phyloP scores from a whole-genome alignment of 92 coral and sea anemone species.

The Epizoanthus rinbou region DNA sequence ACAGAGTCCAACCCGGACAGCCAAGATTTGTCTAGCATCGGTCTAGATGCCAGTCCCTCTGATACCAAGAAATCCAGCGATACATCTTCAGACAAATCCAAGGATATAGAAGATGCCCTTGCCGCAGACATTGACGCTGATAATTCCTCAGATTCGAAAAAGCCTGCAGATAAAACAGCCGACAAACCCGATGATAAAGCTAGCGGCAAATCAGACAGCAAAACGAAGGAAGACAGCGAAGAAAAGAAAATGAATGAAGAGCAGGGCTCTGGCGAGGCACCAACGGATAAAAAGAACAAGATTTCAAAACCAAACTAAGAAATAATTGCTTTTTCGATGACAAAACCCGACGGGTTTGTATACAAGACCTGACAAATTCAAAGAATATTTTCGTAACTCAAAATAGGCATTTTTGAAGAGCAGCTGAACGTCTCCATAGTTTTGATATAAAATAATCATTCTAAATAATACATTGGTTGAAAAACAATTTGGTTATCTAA shows the following conservation, averaged over 20 bases:
- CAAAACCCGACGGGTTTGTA: slow-evolving; percentile 19
- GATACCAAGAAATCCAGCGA: neutral
- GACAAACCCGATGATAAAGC: slow-evolving; percentile 16
- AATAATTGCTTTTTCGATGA: neutral
- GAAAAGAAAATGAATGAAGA: slow-evolving; percentile 32
- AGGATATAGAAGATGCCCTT: neutral
- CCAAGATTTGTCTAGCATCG: slow-evolving; percentile 35
- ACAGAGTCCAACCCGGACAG: slow-evolving; percentile 9
- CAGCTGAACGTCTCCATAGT: neutral
- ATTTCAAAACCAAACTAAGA: neutral
- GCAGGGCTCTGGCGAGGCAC: slow-evolving; percentile 13
- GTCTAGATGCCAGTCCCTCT: neutral
- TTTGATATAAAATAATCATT: slow-evolving; percentile 15
- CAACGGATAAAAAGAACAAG: neutral
- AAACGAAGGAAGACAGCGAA: slow-evolving; percentile 9
- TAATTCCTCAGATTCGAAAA: neutral
- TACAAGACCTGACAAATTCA: neutral
- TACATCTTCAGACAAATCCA: neutral
- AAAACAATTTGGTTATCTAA: neutral
- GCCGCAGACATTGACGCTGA: slow-evolving; percentile 10
- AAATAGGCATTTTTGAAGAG: too few species aligned
- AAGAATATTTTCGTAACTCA: slow-evolving; percentile 15
- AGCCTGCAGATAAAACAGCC: neutral
- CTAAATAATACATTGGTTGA: neutral
- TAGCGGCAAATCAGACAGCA: neutral